Conservation (phyloP, 1,140 invertebrate genomes). For the Teleopsis dalmanni region DNA sequence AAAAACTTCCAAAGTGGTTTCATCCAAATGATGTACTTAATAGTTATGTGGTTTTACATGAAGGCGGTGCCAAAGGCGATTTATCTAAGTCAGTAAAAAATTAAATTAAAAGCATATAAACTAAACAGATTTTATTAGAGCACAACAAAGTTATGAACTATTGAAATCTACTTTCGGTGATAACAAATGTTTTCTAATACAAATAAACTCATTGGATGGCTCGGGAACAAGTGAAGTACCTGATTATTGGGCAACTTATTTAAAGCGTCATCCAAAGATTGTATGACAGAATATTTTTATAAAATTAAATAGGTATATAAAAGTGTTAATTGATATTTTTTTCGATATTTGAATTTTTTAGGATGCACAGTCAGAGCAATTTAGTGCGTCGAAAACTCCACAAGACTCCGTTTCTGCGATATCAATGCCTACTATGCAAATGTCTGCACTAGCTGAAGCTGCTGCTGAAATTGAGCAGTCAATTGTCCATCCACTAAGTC, state of each 20-base stretch:
- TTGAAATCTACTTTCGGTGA: constrained; percentile 79
- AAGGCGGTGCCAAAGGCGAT: constrained; percentile 49
- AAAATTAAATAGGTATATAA: too few species aligned
- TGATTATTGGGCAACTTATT: constrained; percentile 78
- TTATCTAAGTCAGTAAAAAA: constrained; percentile 22
- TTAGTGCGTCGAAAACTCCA: constrained; percentile 56
- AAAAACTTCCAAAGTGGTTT: constrained; percentile 87
- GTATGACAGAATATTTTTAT: constrained; percentile 35
- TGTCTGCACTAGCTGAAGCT: constrained; percentile 26
- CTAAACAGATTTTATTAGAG: too few species aligned
- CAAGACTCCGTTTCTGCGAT: constrained; percentile 49
- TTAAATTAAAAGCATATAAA: neutral
- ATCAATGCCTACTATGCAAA: constrained; percentile 47
- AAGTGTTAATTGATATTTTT: too few species aligned
- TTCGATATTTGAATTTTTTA: too few species aligned
- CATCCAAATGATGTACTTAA: constrained; percentile 69
- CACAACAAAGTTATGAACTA: constrained; percentile 71
- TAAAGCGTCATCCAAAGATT: constrained; percentile 53
- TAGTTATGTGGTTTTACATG: constrained; percentile 86
- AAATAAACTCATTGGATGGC: constrained; percentile 68
- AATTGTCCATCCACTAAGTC: constrained; percentile 57
- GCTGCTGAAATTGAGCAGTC: constrained; percentile 23
- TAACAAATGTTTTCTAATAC: constrained; percentile 77
- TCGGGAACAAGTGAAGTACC: constrained; percentile 53
- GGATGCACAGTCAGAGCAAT: constrained; percentile 50